Percentiles rank a stretch among this genome's conserved stretches.
These are phyloP conservation scores for Ophioninae sp. DNA, from an alignment of 2,888 invertebrate genomes.

Conservation along the genomic window DNA sequence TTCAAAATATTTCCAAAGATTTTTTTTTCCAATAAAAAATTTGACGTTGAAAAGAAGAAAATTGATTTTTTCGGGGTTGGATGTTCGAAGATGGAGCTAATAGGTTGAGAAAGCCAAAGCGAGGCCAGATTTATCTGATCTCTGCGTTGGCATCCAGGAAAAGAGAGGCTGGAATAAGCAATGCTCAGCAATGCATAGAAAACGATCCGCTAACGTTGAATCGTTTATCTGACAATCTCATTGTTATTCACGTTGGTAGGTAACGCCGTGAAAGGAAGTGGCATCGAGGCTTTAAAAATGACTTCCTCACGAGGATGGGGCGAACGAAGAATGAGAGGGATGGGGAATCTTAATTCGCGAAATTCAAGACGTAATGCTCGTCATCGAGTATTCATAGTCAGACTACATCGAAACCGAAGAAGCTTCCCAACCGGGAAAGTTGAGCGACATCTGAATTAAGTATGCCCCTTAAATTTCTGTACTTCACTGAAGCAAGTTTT, in stretches of 20 bases:
- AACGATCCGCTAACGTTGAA: constrained; percentile 31
- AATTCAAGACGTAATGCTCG: no score
- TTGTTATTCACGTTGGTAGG: constrained; percentile 25
- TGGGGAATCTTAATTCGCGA: background rate
- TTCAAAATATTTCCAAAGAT: background rate
- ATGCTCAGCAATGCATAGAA: constrained; percentile 24
- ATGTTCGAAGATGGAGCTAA: no score
- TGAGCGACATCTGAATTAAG: no score
- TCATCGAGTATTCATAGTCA: no score
- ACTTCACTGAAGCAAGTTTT: no score
- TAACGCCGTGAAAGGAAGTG: constrained; percentile 16
- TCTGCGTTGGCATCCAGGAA: background rate
- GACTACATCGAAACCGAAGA: no score
- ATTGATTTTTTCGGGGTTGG: no score
- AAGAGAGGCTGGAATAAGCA: constrained; percentile 14
- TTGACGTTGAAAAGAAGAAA: no score
- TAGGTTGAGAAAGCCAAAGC: no score
- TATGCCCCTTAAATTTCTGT: no score
- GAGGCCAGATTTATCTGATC: constrained; percentile 16
- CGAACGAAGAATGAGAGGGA: background rate
- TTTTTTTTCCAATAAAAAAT: background rate
- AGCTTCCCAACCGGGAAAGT: no score
- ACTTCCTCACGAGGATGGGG: background rate
- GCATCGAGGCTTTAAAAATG: constrained; percentile 13
- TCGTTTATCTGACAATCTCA: constrained; percentile 22